These are phyloP conservation scores for Gonioctena quinquepunctata DNA, from an alignment of 1,140 invertebrate genomes.

Conservation along the genomic window DNA sequence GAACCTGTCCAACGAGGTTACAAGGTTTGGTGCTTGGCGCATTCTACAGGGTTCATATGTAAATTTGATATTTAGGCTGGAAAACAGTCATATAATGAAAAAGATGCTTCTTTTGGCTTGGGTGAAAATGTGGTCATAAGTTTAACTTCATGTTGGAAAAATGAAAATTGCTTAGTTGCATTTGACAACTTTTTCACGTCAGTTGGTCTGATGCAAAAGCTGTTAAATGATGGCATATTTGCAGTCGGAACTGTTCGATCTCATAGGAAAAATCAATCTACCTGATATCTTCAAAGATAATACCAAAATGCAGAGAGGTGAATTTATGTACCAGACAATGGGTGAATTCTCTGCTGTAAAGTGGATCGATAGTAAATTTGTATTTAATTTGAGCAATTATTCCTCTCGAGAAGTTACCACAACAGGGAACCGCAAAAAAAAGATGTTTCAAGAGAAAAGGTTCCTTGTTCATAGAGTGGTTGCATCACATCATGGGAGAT, in stretches of 20 bases:
- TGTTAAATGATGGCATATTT: neutral
- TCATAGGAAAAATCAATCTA: neutral
- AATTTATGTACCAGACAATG: neutral
- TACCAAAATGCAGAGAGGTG: neutral
- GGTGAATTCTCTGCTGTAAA: neutral
- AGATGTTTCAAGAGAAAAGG: neutral
- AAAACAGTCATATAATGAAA: neutral
- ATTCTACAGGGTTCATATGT: neutral
- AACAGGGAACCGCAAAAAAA: neutral
- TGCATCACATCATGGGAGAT: neutral
- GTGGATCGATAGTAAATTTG: neutral
- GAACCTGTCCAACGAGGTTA: constrained; percentile 53
- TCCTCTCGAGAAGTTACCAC: neutral
- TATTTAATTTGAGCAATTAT: neutral
- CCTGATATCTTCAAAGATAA: neutral
- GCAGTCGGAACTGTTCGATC: neutral
- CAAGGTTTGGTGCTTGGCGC: constrained; percentile 49
- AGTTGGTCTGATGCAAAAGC: neutral
- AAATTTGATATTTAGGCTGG: neutral
- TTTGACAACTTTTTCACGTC: neutral
- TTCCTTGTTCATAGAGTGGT: neutral
- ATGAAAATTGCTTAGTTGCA: neutral
- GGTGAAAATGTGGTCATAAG: neutral
- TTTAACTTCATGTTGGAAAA: neutral
- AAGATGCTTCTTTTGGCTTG: no score